Conservation (phyloP, 2,888 invertebrate genomes). For the Resseliella maxima region DNA sequence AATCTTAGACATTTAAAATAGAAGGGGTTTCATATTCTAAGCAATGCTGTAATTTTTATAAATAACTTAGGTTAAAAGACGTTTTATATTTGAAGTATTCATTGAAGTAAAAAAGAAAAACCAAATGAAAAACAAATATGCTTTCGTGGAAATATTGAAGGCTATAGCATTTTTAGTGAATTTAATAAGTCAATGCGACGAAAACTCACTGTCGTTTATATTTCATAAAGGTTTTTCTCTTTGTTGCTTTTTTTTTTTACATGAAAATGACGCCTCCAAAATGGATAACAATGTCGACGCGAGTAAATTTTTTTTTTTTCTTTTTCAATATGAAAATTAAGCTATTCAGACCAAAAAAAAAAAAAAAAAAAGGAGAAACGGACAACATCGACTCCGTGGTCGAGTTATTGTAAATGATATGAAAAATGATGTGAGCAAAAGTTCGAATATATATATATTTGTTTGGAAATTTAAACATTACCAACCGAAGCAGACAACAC, state of each 20-base stretch:
- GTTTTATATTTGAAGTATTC: neutral
- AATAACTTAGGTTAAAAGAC: neutral
- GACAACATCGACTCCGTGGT: neutral
- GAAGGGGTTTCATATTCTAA: neutral
- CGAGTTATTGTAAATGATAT: neutral
- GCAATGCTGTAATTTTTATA: neutral
- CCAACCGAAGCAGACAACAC: neutral
- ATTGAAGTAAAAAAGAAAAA: neutral
- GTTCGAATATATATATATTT: neutral
- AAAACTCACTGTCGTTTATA: neutral
- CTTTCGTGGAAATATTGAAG: no score
- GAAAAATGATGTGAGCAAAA: neutral
- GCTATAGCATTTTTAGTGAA: neutral
- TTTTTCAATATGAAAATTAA: neutral
- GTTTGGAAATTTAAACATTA: conserved; percentile 1
- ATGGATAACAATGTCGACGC: neutral
- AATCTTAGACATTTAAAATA: neutral
- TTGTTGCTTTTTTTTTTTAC: neutral
- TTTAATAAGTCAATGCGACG: neutral
- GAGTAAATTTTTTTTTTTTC: neutral
- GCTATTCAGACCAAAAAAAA: neutral
- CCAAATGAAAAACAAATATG: no score
- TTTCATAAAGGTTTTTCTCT: neutral
- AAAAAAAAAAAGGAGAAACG: neutral
- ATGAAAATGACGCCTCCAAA: neutral